Evolutionary conservation across 2,888 invertebrate species (phyloP).

Genomic region (Acronicta psi): DNA sequence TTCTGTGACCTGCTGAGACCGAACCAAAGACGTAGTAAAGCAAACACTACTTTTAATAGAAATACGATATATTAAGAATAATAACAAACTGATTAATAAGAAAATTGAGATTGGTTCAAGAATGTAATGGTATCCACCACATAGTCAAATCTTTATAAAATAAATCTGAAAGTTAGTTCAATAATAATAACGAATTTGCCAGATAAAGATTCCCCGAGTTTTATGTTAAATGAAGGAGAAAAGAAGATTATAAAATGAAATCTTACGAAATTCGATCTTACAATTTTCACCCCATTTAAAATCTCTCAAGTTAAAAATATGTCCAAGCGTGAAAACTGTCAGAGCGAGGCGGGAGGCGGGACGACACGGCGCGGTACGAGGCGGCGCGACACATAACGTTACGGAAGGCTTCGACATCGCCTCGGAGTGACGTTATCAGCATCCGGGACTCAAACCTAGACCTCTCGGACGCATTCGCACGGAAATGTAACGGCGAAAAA

Average conservation of each 20-base stretch:
- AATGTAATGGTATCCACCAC: too few relatives aligned
- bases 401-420: constrained; percentile 23
- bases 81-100: too few relatives aligned
- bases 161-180: constrained; percentile 5
- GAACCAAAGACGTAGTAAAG: not conserved
- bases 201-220: constrained; percentile 16
- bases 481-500: constrained; percentile 36
- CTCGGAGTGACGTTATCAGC: constrained; percentile 50
- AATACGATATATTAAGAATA: not conserved
- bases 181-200: constrained; percentile 8
- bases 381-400: not conserved
- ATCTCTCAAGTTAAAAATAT: constrained; percentile 44
- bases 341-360: constrained; percentile 5
- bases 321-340: constrained; percentile 51
- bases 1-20: not conserved
- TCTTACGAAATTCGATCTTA: constrained; percentile 29
- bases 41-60: not conserved
- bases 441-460: constrained; percentile 44
- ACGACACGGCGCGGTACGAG: not conserved
- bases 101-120: too few relatives aligned
- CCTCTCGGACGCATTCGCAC: constrained; percentile 19
- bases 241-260: constrained; percentile 53
- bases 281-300: constrained; percentile 47
- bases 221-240: constrained; percentile 40
- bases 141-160: not conserved